Evolutionary conservation across 2,888 invertebrate species (phyloP), one percentile per base, ranked within the genome.

Genomic region (Hirudinaria manillensis): DNA sequence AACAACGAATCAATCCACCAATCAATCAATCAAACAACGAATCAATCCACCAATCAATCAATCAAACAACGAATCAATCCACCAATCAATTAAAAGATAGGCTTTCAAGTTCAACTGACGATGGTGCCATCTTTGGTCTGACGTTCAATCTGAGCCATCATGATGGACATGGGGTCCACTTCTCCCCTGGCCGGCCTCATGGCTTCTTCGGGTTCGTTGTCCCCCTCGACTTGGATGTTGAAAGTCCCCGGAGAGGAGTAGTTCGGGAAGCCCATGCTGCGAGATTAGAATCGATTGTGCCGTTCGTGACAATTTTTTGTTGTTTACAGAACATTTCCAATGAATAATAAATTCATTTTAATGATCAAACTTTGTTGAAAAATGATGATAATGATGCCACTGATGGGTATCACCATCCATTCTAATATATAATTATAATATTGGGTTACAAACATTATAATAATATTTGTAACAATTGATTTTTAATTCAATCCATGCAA

Each of bases 191-290:
- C 2, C 32, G 34, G 34, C 10, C 68, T 36, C 32, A 68, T 7
- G n/a, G 32, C 32, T n/a, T 34, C 68, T 24, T 34, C 36, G 36
- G 68, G 34, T 21, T 36, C 68, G 68, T 36, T 68, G 68, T 36
- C 36, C 34, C 68, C 68, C 10, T 68, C 36, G n/a, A 34, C 68
- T 10, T 36, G 32, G 68, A 32, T 68, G 36, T 68, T 68, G 32
- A 68, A 32, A 10, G 36, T 32, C 13, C 68, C 68, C 4, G 68
- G 68, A 29, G 36, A 29, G 2, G 68, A 24, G 32, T 34, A 34
- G 36, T 34, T 68, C 1, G 68, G 68, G 36, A 68, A 68, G n/a
- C 68, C 68, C 68, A 68, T 68, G 36, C 68, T 68, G 68, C 13
- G 10, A 45, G 13, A 38, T 24, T 10, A 10, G 32, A 32, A 34